Evolutionary conservation across 2,797 vertebrate species (phyloP), one percentile per base, ranked within the genome.

Genomic region (Cetoscarus ocellatus): DNA sequence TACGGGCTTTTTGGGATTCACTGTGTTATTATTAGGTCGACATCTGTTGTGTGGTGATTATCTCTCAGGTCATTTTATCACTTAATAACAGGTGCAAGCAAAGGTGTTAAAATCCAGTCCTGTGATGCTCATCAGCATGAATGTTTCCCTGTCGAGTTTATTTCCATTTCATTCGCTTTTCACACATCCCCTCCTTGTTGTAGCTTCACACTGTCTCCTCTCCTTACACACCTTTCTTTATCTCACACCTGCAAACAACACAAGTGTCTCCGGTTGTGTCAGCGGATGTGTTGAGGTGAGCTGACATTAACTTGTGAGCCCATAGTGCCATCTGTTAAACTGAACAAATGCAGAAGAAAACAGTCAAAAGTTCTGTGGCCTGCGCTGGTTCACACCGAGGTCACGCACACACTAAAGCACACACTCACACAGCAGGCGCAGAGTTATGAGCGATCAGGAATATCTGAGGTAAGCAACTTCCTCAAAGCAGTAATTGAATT

Each of bases 391-490:
- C 79, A 77, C 42, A 6, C 3, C 5, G 56, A 71, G 84, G 77
- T 73, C 63, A 61, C 64, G 34, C 17, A 11, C 58, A 50, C 53
- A 34, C 14, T 43, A n/a, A 5, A 39, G 54, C 49, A 19, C 18
- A 53, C 17, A 5, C 45, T 57, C 52, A 34, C 19, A 35, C 50
- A 14, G 47, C 51, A 53, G 36, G 60, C 59, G 5, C 72, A 19
- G 72, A 73, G 61, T 82, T 60, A 62, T 61, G 77, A 72, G 42
- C 36, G 66, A 66, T 70, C 39, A 55, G 59, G 84, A 80, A 86
- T 47, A 55, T 80, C 78, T 69, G 78, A 74, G 63, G 67, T 84
- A 61, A 82, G 84, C 82, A 86, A 53, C 65, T 84, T 86, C 64
- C 59, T 76, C 62, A 27, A 55, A 62, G 75, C 58, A n/a, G 64